These are phyloP conservation scores for Macrotis lagotis DNA, from an alignment of 2,113 vertebrate species.

Conservation along the genomic window DNA sequence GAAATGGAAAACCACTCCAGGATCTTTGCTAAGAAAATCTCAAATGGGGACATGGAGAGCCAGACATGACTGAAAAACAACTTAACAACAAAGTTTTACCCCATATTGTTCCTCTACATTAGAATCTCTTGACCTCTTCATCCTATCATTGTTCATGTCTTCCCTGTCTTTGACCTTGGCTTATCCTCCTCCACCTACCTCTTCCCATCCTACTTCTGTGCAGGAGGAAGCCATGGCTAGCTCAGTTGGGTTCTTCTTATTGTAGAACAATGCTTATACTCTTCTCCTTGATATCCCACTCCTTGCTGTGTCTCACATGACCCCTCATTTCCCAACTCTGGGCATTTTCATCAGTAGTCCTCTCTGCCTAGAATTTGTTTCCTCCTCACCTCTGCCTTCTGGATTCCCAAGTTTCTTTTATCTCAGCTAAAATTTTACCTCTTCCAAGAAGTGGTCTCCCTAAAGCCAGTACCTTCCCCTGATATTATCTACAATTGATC, in stretches of 20 bases:
- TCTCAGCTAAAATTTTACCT: neutral
- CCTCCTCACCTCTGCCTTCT: neutral
- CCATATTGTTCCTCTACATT: neutral
- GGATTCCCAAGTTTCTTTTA: neutral
- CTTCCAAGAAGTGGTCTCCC: neutral
- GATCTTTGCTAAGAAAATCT: too few relatives aligned
- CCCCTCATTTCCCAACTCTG: neutral
- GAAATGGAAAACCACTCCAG: too few relatives aligned
- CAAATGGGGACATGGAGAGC: too few relatives aligned
- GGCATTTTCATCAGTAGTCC: neutral
- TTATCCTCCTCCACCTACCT: neutral
- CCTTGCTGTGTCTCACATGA: neutral
- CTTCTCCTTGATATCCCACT: neutral
- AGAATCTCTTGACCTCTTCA: neutral
- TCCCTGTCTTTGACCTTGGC: neutral
- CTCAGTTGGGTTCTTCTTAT: neutral
- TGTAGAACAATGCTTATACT: neutral
- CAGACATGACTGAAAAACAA: too few relatives aligned
- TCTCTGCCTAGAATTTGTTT: neutral
- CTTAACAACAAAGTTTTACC: neutral
- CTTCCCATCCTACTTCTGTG: neutral
- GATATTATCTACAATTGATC: neutral
- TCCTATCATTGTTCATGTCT: neutral
- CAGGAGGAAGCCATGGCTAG: neutral
- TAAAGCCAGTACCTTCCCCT: neutral